Evolutionary conservation across 2,113 vertebrate genomes (phyloP), one percentile per base, ranked within the genome.

Genomic region (Shinisaurus crocodilurus): DNA sequence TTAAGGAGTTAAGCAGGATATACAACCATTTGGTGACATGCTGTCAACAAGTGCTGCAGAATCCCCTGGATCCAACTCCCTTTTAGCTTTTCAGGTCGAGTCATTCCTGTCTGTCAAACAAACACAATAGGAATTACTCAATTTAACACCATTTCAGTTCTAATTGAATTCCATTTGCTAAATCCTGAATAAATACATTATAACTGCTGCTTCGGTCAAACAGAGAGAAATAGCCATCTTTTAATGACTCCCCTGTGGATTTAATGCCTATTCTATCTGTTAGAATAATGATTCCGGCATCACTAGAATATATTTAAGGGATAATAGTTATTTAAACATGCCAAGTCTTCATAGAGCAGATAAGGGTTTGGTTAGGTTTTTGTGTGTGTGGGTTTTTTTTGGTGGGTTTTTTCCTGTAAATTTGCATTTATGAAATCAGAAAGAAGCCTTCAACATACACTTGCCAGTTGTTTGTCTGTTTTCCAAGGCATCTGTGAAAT

Each of bases 121-220:
- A 96, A 96, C 91, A 96, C 95, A 96, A 96, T 93, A 96, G 96
- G 95, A 96, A 97, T 97, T 96, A 96, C 96, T 96, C 95, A 96
- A 97, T 97, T 96, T 97, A 98, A 97, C 96, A 96, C 93, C 83
- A 85, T 97, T 97, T 96, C 96, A 88, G 72, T 93, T 94, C 95
- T 97, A 97, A 97, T 96, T 97, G 96, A 97, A 97, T 97, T 96
- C 96, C 96, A 96, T 97, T 97, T 97, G 94, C 96, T 97, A 96
- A 97, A 97, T 96, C 96, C 96, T 97, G 96, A 97, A 97, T 97
- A 97, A 97, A 97, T 96, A 97, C 92, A 95, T 97, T 96, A 96
- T 93, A 95, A 94, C 95, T 82, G 91, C 94, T 13, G 75, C 95
- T 95, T 95, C 7, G 94, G 96, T 97, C 97, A 97, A 94, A 96